Conservation (phyloP, 2,888 invertebrate genomes). For the Leucophenga maculata region DNA sequence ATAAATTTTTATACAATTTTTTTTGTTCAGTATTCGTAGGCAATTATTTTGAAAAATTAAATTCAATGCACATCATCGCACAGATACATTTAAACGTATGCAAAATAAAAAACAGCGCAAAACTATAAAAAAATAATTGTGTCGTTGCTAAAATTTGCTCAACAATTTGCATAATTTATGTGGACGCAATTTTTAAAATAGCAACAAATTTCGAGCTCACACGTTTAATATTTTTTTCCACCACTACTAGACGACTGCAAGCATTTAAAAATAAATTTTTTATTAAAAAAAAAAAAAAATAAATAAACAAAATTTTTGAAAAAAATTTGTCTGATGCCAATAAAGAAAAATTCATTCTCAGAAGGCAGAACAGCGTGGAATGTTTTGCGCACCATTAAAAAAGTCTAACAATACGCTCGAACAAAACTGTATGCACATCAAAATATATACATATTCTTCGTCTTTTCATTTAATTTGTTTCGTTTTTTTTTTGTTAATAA, state of each 20-base stretch:
- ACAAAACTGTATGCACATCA: too few species aligned
- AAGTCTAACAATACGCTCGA: not conserved
- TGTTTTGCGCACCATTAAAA: slow-evolving; percentile 4
- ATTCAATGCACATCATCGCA: too few species aligned
- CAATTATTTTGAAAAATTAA: not conserved
- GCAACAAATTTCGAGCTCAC: not conserved
- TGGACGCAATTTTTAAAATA: slow-evolving; percentile 16
- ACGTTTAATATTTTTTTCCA: too few species aligned
- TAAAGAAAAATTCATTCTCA: too few species aligned
- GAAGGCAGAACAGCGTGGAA: too few species aligned
- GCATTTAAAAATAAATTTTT: not conserved
- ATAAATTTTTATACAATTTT: slow-evolving; percentile 3
- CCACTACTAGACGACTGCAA: too few species aligned
- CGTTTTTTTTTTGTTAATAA: not conserved
- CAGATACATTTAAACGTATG: slow-evolving; percentile 8
- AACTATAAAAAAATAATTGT: not conserved
- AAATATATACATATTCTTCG: too few species aligned
- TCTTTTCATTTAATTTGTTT: too few species aligned
- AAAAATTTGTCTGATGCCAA: too few species aligned
- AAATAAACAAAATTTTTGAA: not conserved
- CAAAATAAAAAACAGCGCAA: not conserved
- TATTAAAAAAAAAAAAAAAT: not conserved
- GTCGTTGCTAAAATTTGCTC: not conserved
- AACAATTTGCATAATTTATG: slow-evolving; percentile 50
- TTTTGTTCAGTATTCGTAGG: slow-evolving; percentile 32